Conservation (phyloP, 2,113 vertebrate genomes). For the Rhipidura dahli region DNA sequence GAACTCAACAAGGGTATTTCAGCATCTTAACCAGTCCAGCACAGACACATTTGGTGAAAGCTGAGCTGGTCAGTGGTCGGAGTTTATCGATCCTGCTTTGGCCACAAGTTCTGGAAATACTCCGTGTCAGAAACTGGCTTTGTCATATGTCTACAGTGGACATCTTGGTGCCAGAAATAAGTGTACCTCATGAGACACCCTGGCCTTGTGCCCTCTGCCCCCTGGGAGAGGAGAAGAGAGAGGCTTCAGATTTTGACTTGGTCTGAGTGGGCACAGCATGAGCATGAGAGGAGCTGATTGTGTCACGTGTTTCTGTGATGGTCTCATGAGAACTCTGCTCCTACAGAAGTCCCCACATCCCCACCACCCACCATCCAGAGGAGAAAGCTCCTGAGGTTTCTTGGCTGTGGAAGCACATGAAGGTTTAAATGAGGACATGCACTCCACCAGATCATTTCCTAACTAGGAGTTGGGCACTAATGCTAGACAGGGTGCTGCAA, state of each 20-base stretch:
- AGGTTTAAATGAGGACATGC: conserved; percentile 35
- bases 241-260: neutral
- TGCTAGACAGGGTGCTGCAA: neutral
- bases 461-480: conserved; percentile 17
- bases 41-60: neutral
- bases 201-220: neutral
- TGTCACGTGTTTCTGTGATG: neutral
- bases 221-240: neutral
- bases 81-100: neutral
- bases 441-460: neutral
- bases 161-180: neutral
- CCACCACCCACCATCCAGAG: neutral
- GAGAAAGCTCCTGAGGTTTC: neutral
- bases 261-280: neutral
- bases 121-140: neutral
- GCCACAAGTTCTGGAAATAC: neutral
- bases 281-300: accelerated
- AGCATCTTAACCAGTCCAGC: neutral
- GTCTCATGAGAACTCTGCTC: neutral
- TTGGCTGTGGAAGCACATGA: neutral
- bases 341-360: neutral
- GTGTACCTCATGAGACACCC: neutral
- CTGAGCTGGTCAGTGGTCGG: neutral
- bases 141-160: neutral
- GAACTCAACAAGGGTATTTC: neutral